Base-by-base conservation (phyloP, 1,140 invertebrate species). In the Ectropis grisescens region DNA sequence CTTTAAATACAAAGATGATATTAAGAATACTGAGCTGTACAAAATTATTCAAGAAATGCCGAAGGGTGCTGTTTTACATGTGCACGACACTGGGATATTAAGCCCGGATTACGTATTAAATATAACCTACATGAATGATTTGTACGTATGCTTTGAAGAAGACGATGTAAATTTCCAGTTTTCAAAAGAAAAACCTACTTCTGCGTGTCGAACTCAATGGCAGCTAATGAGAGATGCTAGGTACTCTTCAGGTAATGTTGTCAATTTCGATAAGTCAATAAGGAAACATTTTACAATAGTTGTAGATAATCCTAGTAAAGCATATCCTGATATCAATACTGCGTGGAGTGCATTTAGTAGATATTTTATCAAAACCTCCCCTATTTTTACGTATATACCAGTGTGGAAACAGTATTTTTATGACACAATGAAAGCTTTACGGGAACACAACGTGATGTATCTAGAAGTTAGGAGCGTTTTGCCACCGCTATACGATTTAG, bases 371-470 rank as follows among this genome's bases (percentile, higher is more conserved):
- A 82, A 82, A 0, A 74, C 89, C 0, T 64, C 49, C 0, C 84
- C 86, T 1, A 69, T 93, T 24, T 61, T 94, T 1, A 81, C 80
- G 11, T 93, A 93, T 45, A 85, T 85, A 47, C 90, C 91, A 0
- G 86, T 90, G 1, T 92, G 89, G 68, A 85, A 88, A 34, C 84
- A 89, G 27, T 91, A 92, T 59, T 88, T 90, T 49, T 90, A 89
- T 46, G 86, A 89, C 47, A 85, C 86, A 4, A 76, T 95, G 2
- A 68, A 86, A 45, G 89, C 93, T 47, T 82, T 92, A 5, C 87
- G 89, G 47, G 83, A 89, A 1, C 93, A 96, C 52, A 92, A 93
- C 59, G 82, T 95, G 0, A 87, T 92, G 79, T 94, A 94, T 47
- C 49, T 93, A 0, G 93, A 96, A 82, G 59, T 95, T 64, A 42